phyloP scores from a whole-genome alignment of 2,113 vertebrate species.

The Hippocampus zosterae region DNA sequence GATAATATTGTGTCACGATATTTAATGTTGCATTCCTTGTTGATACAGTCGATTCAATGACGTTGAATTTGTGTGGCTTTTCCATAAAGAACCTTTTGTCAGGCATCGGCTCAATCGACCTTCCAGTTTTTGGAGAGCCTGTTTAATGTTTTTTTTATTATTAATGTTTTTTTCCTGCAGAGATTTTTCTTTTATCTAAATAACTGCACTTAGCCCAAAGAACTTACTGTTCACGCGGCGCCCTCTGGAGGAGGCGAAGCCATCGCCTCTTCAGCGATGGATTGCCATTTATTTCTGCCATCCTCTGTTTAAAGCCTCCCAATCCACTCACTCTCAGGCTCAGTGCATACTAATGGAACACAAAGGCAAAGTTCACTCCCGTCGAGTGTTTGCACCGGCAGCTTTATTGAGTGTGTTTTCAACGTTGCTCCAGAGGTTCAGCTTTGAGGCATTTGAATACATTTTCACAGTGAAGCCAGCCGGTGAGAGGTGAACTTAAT shows the following conservation, averaged over 20 bases:
- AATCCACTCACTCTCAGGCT: slow-evolving; percentile 35
- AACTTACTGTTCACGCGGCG: not conserved
- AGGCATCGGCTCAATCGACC: not conserved
- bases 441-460: slow-evolving; percentile 14
- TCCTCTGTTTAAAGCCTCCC: slow-evolving; percentile 26
- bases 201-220: not conserved
- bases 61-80: not conserved
- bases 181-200: not conserved
- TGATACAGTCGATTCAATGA: too few species aligned
- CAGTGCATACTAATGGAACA: slow-evolving; percentile 57
- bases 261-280: not conserved
- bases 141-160: not conserved
- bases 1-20: too few species aligned
- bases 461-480: slow-evolving; percentile 30
- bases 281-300: not conserved
- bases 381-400: slow-evolving; percentile 30
- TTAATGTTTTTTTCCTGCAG: not conserved
- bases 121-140: not conserved
- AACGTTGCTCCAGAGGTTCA: slow-evolving; percentile 13
- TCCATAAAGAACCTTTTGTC: not conserved
- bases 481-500: slow-evolving; percentile 50
- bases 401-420: slow-evolving; percentile 32
- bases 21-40: too few species aligned
- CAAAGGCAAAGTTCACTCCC: slow-evolving; percentile 44
- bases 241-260: not conserved